Evolutionary conservation across 2,113 vertebrate genomes (phyloP), one percentile per base, ranked within the genome.

Genomic region (Chloebia gouldiae): DNA sequence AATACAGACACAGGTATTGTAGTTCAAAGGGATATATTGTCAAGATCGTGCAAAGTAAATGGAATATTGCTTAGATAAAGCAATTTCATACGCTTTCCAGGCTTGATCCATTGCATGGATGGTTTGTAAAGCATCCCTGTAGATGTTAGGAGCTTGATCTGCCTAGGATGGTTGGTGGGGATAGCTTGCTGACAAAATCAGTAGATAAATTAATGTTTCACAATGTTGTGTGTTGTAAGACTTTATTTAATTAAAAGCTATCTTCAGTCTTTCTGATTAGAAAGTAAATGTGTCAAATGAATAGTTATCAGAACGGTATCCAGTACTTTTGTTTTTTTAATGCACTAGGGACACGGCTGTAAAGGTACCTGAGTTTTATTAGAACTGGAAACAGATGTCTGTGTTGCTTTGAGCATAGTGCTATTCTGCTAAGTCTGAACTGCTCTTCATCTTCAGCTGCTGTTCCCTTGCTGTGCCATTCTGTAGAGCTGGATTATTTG

Each of bases 1-100:
- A 97, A 96, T 99, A 97, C 98, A 99, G 88, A 93, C 97, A 51
- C 98, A 99, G 99, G 99, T 99, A 97, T 90, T 92, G 86, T 93
- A 56, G 37, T 83, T 79, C 28, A 61, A 53, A 79, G 22, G 27
- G 19, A 56, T 79, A 30, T 15, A 3, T 11, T 83, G 30, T 88
- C 11, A 63, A 47, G 27, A 28, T 61, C 37, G 10, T 31, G 11
- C 71, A 59, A 92, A 86, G 10, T 63, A 73, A 69, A 50, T 39
- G 42, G 11, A 77, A 17, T 64, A 24, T 78, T 92, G 8, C n/a
- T 79, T 91, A 59, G 40, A 50, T 50, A 88, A 69, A 13, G n/a
- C 49, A 49, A 18, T 65, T 92, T 50, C 6, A 2, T 50, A 7
- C 10, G 15, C 49, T 89, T 89, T 77, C 37, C 13, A 69, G 53